Evolutionary conservation across 1,140 invertebrate genomes (phyloP).

Genomic region (Watersipora subatra): DNA sequence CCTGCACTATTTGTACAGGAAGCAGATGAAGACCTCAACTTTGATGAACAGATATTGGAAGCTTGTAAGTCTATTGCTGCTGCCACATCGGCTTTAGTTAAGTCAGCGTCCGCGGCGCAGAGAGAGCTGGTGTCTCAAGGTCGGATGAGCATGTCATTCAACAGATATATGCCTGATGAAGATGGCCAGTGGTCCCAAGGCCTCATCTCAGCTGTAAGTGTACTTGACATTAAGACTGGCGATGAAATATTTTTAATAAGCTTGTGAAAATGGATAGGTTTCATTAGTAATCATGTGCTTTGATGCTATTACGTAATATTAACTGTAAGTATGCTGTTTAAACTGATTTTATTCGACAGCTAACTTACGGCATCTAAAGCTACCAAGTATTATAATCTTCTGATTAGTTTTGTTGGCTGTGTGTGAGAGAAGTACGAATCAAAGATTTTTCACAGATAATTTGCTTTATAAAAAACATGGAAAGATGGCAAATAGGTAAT

Average conservation of each 20-base stretch:
- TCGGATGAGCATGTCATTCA: conserved; percentile 35
- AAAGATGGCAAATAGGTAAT: too few relatives aligned
- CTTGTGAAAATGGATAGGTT: not conserved
- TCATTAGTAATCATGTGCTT: too few relatives aligned
- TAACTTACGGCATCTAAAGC: too few relatives aligned
- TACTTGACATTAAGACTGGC: not conserved
- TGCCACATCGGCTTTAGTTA: conserved; percentile 86
- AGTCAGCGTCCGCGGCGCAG: conserved; percentile 89
- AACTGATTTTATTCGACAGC: too few relatives aligned
- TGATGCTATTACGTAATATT: too few relatives aligned
- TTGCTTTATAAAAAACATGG: too few relatives aligned
- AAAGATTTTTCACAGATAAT: too few relatives aligned
- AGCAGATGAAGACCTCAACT: conserved; percentile 74
- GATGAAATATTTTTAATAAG: not conserved
- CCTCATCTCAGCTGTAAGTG: conserved; percentile 67
- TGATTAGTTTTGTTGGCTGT: too few relatives aligned
- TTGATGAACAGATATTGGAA: conserved; percentile 97
- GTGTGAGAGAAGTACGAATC: too few relatives aligned
- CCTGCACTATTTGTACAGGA: conserved; percentile 49
- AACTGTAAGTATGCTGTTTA: too few relatives aligned
- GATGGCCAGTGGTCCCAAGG: conserved; percentile 99
- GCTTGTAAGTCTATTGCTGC: conserved; percentile 94
- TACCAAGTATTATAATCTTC: too few relatives aligned
- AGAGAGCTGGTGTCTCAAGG: conserved; percentile 74
- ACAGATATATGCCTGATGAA: not conserved